Evolutionary conservation across 2,888 invertebrate species (phyloP).

Genomic region (Drosophila quinaria): DNA sequence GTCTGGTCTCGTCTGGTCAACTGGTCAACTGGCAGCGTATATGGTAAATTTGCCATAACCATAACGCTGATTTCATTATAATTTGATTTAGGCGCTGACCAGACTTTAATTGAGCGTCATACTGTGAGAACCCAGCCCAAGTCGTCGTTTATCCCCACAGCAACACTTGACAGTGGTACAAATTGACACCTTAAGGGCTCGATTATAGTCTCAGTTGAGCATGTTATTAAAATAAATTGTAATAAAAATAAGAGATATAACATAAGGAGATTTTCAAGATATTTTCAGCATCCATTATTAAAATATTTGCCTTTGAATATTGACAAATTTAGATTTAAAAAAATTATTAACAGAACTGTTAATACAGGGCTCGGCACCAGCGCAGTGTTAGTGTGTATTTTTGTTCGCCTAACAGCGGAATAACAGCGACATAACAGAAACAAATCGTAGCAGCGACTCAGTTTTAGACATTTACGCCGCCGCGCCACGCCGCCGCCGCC

Average conservation of each 20-base stretch:
- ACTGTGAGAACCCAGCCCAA: conserved; percentile 75
- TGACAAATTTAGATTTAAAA: too few relatives aligned
- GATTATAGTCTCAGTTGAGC: not conserved
- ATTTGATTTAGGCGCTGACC: conserved; percentile 77
- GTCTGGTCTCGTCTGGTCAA: conserved; percentile 21
- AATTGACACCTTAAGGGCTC: conserved; percentile 30
- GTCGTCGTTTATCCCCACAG: conserved; percentile 2
- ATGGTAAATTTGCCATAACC: conserved; percentile 84
- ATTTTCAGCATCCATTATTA: too few relatives aligned
- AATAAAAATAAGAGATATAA: not conserved
- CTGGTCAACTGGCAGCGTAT: conserved; percentile 57
- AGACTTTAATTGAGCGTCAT: conserved; percentile 76
- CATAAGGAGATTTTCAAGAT: not conserved
- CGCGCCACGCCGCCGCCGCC: too few relatives aligned
- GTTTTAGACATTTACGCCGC: too few relatives aligned
- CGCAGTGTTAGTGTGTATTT: too few relatives aligned
- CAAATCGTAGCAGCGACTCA: too few relatives aligned
- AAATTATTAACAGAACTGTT: too few relatives aligned
- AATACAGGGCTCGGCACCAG: too few relatives aligned
- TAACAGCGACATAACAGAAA: too few relatives aligned
- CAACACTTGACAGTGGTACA: conserved; percentile 26
- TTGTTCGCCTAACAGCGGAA: too few relatives aligned
- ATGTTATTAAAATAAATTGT: not conserved
- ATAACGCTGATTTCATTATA: conserved; percentile 80
- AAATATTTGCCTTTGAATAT: too few relatives aligned